Conservation (phyloP, 2,888 invertebrate species). For the Philonicus albiceps region DNA sequence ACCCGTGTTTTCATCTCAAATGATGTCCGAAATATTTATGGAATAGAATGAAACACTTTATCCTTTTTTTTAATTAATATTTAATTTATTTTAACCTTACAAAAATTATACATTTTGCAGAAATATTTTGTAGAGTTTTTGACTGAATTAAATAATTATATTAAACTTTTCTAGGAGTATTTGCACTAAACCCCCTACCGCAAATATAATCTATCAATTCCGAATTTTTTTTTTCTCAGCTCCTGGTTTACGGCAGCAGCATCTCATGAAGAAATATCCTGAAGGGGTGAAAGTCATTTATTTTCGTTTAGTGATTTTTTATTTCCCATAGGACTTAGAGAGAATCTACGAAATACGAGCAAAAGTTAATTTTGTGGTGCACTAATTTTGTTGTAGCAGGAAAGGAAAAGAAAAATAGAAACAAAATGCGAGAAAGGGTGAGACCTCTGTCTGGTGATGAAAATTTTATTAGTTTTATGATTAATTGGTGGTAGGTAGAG, state of each 20-base stretch:
- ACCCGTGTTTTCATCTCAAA: too few relatives aligned
- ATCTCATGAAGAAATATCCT: neutral
- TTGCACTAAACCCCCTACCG: neutral
- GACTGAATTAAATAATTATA: neutral
- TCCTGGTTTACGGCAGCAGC: neutral
- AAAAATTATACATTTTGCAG: too few relatives aligned
- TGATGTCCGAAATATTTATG: too few relatives aligned
- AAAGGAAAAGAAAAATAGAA: neutral
- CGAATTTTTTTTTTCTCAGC: neutral
- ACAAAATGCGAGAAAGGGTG: neutral
- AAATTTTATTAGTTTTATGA: slow-evolving; percentile 34
- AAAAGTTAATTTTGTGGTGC: slow-evolving; percentile 34
- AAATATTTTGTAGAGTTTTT: neutral
- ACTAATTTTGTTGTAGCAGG: neutral
- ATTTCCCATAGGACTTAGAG: slow-evolving; percentile 43
- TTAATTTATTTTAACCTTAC: too few relatives aligned
- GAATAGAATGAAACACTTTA: too few relatives aligned
- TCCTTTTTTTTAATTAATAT: too few relatives aligned
- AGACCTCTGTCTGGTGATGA: neutral
- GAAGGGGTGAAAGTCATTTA: slow-evolving; percentile 43
- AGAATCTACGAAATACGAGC: slow-evolving; percentile 1
- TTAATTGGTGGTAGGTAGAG: neutral
- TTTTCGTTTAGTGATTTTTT: slow-evolving; percentile 47
- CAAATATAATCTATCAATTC: neutral
- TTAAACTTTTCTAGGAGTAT: neutral